Evolutionary conservation across 2,888 invertebrate genomes (phyloP).

Genomic region (Tachina lurida): DNA sequence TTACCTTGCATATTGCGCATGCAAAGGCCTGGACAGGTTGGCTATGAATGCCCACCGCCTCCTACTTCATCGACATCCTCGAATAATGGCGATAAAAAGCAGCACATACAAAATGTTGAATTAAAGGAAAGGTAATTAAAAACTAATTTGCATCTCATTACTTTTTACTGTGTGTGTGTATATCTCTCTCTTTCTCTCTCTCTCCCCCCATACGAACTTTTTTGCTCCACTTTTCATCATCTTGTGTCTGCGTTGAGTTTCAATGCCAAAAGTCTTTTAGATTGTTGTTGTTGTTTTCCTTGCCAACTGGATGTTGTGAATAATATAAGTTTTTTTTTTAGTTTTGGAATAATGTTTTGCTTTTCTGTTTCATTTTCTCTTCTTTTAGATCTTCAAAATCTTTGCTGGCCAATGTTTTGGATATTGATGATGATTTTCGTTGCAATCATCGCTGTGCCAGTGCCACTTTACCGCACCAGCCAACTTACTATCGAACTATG

Average conservation of each 20-base stretch:
- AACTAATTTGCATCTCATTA: constrained; percentile 23
- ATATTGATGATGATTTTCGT: constrained; percentile 97
- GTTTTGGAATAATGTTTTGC: not conserved
- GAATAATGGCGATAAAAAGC: constrained; percentile 83
- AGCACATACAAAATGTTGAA: constrained; percentile 90
- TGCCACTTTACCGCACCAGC: constrained; percentile 84
- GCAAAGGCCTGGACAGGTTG: constrained; percentile 88
- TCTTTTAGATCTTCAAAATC: constrained; percentile 92
- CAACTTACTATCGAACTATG: constrained; percentile 88
- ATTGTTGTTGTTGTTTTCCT: not conserved
- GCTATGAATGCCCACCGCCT: constrained; percentile 83
- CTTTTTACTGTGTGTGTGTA: no score
- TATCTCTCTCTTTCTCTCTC: not conserved
- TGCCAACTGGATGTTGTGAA: not conserved
- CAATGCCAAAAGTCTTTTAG: constrained; percentile 6
- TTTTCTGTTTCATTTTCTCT: constrained; percentile 43
- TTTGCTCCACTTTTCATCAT: constrained; percentile 1
- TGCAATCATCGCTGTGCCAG: constrained; percentile 87
- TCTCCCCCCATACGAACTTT: not conserved
- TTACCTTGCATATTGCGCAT: constrained; percentile 98
- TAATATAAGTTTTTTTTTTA: not conserved
- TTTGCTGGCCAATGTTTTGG: constrained; percentile 96
- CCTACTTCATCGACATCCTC: constrained; percentile 86
- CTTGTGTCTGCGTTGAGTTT: constrained; percentile 13
- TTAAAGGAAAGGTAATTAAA: constrained; percentile 88